Conservation (phyloP, 2,113 vertebrate genomes). For the Campylorhamphus procurvoides region DNA sequence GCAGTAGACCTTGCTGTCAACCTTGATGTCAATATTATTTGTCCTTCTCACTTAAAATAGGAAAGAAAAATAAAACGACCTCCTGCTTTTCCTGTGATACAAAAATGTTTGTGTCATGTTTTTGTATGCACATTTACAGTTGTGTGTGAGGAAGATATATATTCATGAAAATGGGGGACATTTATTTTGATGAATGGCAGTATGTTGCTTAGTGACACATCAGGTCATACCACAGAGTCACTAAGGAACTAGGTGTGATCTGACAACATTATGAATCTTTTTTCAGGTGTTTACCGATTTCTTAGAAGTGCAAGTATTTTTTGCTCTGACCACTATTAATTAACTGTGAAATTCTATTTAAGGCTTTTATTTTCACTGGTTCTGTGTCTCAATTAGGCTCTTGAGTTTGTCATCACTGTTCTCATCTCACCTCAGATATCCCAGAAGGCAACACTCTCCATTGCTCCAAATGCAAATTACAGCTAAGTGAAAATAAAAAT, state of each 20-base stretch:
- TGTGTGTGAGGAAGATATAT: not conserved
- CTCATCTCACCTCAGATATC: not conserved
- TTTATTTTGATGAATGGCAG: conserved; percentile 28
- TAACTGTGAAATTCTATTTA: not conserved
- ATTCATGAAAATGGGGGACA: not conserved
- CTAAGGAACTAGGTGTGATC: conserved; percentile 60
- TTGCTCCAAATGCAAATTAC: conserved; percentile 1
- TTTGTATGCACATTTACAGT: not conserved
- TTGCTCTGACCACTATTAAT: not conserved
- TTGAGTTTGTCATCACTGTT: not conserved
- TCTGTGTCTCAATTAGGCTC: not conserved
- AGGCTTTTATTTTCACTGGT: not conserved
- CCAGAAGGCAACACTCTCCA: not conserved
- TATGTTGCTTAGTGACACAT: conserved; percentile 54
- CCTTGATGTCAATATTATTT: conserved; percentile 24
- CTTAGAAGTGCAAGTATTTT: conserved; percentile 30
- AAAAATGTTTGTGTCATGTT: not conserved
- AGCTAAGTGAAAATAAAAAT: conserved; percentile 20
- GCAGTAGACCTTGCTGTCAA: conserved; percentile 29
- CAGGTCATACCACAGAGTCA: conserved; percentile 20
- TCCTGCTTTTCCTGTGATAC: not conserved
- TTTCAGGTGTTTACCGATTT: not conserved
- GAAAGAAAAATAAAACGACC: not conserved
- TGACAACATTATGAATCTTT: conserved; percentile 28
- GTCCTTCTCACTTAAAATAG: not conserved